These are phyloP conservation scores for Bombus fervidus DNA, from an alignment of 1,140 invertebrate genomes.

Conservation along the genomic window DNA sequence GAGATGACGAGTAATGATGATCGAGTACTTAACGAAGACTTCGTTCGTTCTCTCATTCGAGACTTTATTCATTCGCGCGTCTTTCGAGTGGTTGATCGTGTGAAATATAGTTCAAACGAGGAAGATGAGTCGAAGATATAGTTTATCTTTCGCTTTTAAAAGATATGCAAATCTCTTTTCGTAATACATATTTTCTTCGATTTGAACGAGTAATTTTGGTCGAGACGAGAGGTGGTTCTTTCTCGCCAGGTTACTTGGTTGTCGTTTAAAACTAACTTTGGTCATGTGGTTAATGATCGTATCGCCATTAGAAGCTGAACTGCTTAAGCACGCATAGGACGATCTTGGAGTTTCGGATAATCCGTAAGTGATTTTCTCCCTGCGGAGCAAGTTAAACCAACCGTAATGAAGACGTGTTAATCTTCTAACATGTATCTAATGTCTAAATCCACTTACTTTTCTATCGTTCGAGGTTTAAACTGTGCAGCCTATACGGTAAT, in stretches of 20 bases:
- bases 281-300: neutral
- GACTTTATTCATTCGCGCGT: neutral
- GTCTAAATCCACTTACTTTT: neutral
- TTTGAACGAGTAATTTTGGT: neutral
- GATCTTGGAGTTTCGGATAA: neutral
- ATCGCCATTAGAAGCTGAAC: neutral
- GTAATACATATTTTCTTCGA: constrained; percentile 1
- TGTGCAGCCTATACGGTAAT: neutral
- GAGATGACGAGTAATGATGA: too few species aligned
- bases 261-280: neutral
- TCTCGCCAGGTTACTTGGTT: neutral
- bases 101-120: neutral
- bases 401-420: neutral
- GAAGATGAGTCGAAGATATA: neutral
- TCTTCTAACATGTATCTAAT: neutral
- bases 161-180: neutral
- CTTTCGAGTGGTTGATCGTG: neutral
- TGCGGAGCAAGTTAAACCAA: neutral
- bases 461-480: neutral
- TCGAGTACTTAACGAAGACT: too few species aligned
- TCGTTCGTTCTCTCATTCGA: too few species aligned
- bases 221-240: too few species aligned
- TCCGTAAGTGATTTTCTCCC: neutral
- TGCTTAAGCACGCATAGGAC: neutral
- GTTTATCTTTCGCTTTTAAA: neutral